Evolutionary conservation across 1,140 invertebrate species (phyloP).

Genomic region (Scaptomyza montana): DNA sequence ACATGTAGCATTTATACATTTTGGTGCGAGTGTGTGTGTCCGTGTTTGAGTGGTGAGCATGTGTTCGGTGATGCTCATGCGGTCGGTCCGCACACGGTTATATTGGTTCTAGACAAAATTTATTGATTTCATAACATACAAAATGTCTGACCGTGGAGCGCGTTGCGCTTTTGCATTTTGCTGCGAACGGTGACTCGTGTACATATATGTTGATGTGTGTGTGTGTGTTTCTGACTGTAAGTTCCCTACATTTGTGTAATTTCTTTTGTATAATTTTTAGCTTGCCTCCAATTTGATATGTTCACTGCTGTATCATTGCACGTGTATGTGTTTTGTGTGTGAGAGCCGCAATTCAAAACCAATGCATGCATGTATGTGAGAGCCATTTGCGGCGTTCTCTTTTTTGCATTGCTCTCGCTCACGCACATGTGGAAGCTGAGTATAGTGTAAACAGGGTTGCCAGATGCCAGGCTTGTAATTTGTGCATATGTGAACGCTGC

Average conservation of each 20-base stretch:
- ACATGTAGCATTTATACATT: conserved; percentile 25
- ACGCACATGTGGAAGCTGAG: conserved; percentile 75
- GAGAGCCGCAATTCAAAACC: conserved; percentile 64
- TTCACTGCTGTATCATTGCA: conserved; percentile 41
- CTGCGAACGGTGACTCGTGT: conserved; percentile 45
- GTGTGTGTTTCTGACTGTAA: conserved; percentile 19
- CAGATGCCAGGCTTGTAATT: conserved; percentile 33
- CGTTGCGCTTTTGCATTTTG: conserved; percentile 53
- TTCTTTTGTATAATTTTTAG: conserved; percentile 73
- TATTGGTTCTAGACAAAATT: conserved; percentile 65
- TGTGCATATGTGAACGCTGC: not conserved
- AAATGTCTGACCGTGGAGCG: conserved; percentile 50
- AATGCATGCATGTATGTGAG: conserved; percentile 30
- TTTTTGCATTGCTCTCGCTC: conserved; percentile 45
- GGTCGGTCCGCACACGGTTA: conserved; percentile 24
- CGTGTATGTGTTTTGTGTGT: conserved; percentile 26
- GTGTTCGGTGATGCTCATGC: conserved; percentile 50
- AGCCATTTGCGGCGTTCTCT: conserved; percentile 35
- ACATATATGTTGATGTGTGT: conserved; percentile 7
- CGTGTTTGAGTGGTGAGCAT: not conserved
- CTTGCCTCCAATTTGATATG: conserved; percentile 66
- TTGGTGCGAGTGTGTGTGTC: conserved; percentile 17
- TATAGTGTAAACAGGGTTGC: conserved; percentile 63
- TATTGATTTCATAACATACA: conserved; percentile 83
- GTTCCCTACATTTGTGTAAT: conserved; percentile 63